Base-by-base conservation (phyloP, 2,797 vertebrate genomes). In the Thalassophryne amazonica region DNA sequence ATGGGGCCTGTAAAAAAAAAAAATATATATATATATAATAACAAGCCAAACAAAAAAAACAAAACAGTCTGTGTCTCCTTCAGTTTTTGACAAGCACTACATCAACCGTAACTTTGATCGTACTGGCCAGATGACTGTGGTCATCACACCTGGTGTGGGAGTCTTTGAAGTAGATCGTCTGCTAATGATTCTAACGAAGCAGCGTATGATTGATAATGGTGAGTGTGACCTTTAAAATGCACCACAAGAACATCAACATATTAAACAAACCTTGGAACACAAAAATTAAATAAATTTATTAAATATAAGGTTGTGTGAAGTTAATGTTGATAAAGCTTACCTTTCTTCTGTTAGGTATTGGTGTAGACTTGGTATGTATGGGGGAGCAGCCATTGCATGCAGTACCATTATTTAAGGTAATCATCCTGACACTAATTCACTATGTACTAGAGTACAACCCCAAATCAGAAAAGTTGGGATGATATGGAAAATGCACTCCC, bases 151-250 rank as follows among this genome's bases (percentile, higher is more conserved):
- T 0, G 97, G 96, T 0, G 96, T 98, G 12, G 96, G 96, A 0
- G 97, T 99, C 35, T 98, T 98, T 6, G 94, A 99, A 62, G 97
- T 98, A n/a, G 96, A 99, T 78, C 93, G 97, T 0, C 90, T 97
- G 1, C 94, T 99, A 9, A 99, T 99, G 97, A 99, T 98, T 55
- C 86, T 99, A 9, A 99, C 97, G 78, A 99, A 99, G 33, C 97
- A 99, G 71, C 89, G 97, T 21, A 99, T 99, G 97, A 99, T 99
- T 8, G 97, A 99, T 80, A 99, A 99, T 0, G 97, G 97, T 98
- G 82, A 88, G 15, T 13, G 10, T n/a, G n/a, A 19, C 1, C 1
- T 16, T 4, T 7, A 7, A 15, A 22, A 28, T 29, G 1, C 29
- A n/a, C n/a, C 11, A 31, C 1, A 9, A 27, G 16, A 24, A 20